Evolutionary conservation across 53 echinoderm and acorn worm species (phyloP), one percentile per base, ranked within the genome.

Genomic region (Holothuria scabra): DNA sequence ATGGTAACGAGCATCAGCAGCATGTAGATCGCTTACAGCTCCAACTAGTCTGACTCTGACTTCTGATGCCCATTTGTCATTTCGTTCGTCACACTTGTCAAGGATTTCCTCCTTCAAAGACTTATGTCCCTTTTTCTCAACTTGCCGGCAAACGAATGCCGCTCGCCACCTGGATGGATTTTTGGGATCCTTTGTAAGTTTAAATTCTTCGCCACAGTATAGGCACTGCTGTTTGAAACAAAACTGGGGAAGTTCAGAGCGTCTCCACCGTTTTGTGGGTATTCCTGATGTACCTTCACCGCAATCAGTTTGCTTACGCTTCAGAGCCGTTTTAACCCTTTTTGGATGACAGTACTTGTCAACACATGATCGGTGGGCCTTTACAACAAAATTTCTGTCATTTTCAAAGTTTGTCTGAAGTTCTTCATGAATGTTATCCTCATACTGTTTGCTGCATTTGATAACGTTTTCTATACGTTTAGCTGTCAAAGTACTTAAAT

Each of bases 151-250:
- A 11, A 71, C 58, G 60, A 46, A 88, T 56, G 88, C 89, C 19
- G 89, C 76, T 48, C 67, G 28, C 89, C 89, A 89, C 28, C 89
- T 46, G 52, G 84, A 56, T 21, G 84, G 84, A 62, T 89, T 84
- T n/a, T 84, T 84, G 30, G 34, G 35, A 58, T 89, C 76, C 30
- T 79, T 89, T n/a, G 61, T 56, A 76, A 85, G 46, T n/a, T 21
- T 64, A 78, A 79, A 89, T 14, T 55, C 67, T 24, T 84, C 84
- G 55, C 89, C 89, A 89, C 89, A 84, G 80, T 31, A 89, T 4
- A 89, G 22, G 60, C 89, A 89, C 25, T 84, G 34, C 29, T 89
- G 25, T 70, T 25, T 22, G 55, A 88, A 84, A 46, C 35, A 69
- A 62, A 88, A 84, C 44, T 81, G 16, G 19, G 70, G 86, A 22